These are phyloP conservation scores for Eueremaeus valkanovi DNA, from an alignment of 2,888 invertebrate species.

Conservation along the genomic window DNA sequence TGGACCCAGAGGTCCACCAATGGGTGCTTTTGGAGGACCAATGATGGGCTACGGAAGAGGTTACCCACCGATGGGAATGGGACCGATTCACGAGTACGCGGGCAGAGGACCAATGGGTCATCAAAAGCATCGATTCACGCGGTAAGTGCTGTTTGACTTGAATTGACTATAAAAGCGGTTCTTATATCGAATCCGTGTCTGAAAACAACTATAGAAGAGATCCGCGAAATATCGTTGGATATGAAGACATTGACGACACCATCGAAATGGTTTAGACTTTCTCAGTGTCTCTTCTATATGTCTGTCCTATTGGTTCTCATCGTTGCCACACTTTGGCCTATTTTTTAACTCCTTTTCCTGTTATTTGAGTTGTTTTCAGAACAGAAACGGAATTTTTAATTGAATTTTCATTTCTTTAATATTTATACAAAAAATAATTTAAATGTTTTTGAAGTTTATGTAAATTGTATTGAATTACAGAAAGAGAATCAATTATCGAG, in stretches of 20 bases:
- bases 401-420: not conserved
- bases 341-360: not conserved
- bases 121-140: slow-evolving; percentile 9
- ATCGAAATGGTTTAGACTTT: slow-evolving; percentile 66
- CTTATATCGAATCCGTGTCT: too few species aligned
- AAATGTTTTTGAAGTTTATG: slow-evolving; percentile 31
- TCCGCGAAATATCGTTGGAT: slow-evolving; percentile 72
- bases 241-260: slow-evolving; percentile 84
- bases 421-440: not conserved
- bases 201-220: slow-evolving; percentile 49
- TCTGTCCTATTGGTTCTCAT: not conserved
- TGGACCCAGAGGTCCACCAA: slow-evolving; percentile 34
- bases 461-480: slow-evolving; percentile 51
- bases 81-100: slow-evolving; percentile 34
- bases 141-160: slow-evolving; percentile 22
- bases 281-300: not conserved
- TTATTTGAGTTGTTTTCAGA: slow-evolving; percentile 43
- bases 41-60: slow-evolving; percentile 43
- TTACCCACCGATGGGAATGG: slow-evolving; percentile 34
- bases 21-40: slow-evolving; percentile 42
- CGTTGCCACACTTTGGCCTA: not conserved
- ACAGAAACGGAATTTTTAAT: not conserved
- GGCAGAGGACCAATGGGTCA: slow-evolving; percentile 8
- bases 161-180: not conserved
- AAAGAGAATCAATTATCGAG: slow-evolving; percentile 53